A percentile compares a stretch with the other conserved stretches of the same genome.
Conservation (phyloP, 1,140 invertebrate genomes). For the Trichoplusia ni region DNA sequence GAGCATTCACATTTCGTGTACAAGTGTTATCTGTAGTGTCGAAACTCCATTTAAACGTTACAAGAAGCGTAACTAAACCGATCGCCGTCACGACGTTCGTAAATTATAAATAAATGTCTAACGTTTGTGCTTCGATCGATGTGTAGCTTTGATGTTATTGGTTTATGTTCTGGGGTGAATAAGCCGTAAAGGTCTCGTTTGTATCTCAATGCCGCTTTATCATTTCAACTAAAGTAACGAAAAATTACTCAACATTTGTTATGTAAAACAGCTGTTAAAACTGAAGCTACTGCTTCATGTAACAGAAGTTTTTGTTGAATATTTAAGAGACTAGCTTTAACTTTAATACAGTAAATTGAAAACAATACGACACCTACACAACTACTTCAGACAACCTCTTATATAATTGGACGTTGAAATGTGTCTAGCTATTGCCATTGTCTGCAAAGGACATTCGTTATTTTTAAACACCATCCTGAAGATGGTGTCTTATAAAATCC, state of each 20-base stretch:
- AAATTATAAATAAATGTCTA: slow-evolving; percentile 48
- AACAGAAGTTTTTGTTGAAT: no score
- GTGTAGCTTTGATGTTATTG: slow-evolving; percentile 26
- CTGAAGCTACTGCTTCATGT: no score
- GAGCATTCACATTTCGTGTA: slow-evolving; percentile 50
- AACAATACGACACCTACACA: slow-evolving; percentile 1
- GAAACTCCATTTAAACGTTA: slow-evolving; percentile 56
- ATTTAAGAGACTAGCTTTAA: no score
- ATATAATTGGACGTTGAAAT: slow-evolving; percentile 7
- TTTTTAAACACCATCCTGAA: background rate
- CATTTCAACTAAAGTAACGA: no score
- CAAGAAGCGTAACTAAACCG: slow-evolving; percentile 51
- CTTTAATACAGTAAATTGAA: no score
- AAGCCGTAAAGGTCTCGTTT: background rate
- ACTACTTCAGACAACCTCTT: background rate
- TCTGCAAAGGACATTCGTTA: background rate
- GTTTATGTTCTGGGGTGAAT: background rate
- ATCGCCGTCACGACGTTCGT: slow-evolving; percentile 50
- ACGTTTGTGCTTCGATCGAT: slow-evolving; percentile 31
- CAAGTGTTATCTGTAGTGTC: slow-evolving; percentile 59
- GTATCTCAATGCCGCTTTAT: background rate
- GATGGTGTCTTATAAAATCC: background rate
- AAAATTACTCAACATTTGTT: no score
- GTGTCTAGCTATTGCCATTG: background rate
- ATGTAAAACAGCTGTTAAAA: no score